Evolutionary conservation across 1,140 invertebrate species (phyloP).

Genomic region (Pseudachorutes palmiensis): DNA sequence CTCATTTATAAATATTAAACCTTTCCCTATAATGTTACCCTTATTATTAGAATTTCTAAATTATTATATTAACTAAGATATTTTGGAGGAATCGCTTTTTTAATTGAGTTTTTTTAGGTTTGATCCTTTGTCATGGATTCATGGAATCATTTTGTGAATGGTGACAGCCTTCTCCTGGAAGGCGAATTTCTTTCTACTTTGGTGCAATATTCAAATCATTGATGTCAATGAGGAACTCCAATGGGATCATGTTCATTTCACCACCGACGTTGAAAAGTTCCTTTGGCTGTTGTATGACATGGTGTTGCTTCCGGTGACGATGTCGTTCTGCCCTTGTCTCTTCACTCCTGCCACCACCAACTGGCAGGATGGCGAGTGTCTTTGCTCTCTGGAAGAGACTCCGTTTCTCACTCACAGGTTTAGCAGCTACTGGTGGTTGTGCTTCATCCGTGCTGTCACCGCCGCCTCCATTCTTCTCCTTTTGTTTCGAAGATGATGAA

Average conservation of each 20-base stretch:
- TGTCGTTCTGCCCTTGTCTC: background rate
- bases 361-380: conserved; percentile 35
- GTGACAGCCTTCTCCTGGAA: background rate
- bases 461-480: background rate
- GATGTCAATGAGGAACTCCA: conserved; percentile 38
- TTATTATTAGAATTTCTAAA: too few species aligned
- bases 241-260: conserved; percentile 38
- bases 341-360: background rate
- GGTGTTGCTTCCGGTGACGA: background rate
- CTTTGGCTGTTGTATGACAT: background rate
- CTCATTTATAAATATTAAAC: too few species aligned
- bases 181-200: too few species aligned
- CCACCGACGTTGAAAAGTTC: conserved; percentile 35
- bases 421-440: too few species aligned
- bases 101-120: too few species aligned
- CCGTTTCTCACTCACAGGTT: conserved; percentile 25
- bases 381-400: conserved; percentile 36
- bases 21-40: too few species aligned
- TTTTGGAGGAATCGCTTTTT: too few species aligned
- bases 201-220: conserved; percentile 22
- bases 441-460: background rate
- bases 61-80: too few species aligned
- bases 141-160: background rate
- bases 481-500: conserved; percentile 1
- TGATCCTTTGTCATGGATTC: background rate